phyloP scores from a whole-genome alignment of 1,140 invertebrate genomes.

The Eriocheir sinensis region DNA sequence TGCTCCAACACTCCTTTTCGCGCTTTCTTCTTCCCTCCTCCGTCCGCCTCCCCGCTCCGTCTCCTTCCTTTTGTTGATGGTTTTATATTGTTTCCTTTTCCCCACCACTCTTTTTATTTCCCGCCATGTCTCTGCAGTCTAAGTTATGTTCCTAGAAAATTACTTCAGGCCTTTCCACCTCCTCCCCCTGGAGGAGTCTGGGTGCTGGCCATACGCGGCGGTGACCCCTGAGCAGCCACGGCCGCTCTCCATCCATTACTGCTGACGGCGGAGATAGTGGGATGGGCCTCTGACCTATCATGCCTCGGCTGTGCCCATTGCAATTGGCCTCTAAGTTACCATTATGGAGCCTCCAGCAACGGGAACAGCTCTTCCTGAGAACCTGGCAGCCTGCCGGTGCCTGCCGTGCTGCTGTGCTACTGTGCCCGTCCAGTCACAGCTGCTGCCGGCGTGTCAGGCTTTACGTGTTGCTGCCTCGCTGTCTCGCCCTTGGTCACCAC shows the following conservation, averaged over 20 bases:
- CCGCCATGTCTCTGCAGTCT: not conserved
- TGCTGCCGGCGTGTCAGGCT: not conserved
- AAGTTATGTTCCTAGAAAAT: conserved; percentile 8
- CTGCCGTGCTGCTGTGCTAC: not conserved
- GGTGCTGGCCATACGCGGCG: not conserved
- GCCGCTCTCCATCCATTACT: not conserved
- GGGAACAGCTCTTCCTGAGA: conserved; percentile 12
- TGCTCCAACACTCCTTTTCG: not conserved
- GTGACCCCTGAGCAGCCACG: not conserved
- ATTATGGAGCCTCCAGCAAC: not conserved
- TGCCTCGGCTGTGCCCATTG: conserved; percentile 8
- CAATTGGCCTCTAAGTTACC: conserved; percentile 3
- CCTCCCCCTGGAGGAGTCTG: not conserved
- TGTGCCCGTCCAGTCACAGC: not conserved
- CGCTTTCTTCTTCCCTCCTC: conserved; percentile 42
- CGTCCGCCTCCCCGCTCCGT: not conserved
- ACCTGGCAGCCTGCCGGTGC: not conserved
- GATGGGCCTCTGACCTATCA: conserved; percentile 11
- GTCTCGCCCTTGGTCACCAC: not conserved
- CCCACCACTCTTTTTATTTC: too few species aligned
- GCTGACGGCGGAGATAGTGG: conserved; percentile 10
- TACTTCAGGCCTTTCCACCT: not conserved
- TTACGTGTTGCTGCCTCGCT: not conserved
- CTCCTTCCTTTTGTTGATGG: conserved; percentile 24
- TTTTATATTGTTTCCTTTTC: conserved; percentile 4